phyloP scores from a whole-genome alignment of 2,888 invertebrate species.

The Rutpela maculata region DNA sequence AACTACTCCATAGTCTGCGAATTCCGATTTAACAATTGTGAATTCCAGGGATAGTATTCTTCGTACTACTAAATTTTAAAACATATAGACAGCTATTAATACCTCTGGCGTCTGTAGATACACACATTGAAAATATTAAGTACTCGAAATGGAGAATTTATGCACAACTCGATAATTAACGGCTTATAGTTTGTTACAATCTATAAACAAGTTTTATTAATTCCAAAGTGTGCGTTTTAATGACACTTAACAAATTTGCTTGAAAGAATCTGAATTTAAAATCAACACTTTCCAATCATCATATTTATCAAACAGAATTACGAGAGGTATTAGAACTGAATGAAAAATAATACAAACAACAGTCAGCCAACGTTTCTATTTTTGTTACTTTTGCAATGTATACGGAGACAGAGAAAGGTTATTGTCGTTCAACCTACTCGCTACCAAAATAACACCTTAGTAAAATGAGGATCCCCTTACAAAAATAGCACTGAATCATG shows the following conservation, averaged over 20 bases:
- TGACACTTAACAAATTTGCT: background rate
- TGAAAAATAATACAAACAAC: slow-evolving; percentile 22
- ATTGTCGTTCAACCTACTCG: slow-evolving; percentile 36
- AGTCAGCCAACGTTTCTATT: slow-evolving; percentile 18
- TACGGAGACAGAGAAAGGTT: slow-evolving; percentile 30
- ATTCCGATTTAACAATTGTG: too few relatives aligned
- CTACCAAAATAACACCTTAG: slow-evolving; percentile 39
- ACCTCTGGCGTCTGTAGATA: too few relatives aligned
- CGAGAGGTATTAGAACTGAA: slow-evolving; percentile 9
- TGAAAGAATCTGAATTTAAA: background rate
- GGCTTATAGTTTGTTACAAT: slow-evolving; percentile 15
- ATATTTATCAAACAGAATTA: background rate
- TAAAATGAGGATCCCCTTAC: slow-evolving; percentile 36
- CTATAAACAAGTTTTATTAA: slow-evolving; percentile 9
- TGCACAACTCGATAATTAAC: slow-evolving; percentile 24
- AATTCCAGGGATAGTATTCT: too few relatives aligned
- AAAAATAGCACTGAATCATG: slow-evolving; percentile 23
- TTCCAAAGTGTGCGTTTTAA: background rate
- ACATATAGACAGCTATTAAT: too few relatives aligned
- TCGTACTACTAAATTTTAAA: too few relatives aligned
- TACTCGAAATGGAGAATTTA: slow-evolving; percentile 27
- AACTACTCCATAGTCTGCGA: too few relatives aligned
- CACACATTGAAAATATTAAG: slow-evolving; percentile 16
- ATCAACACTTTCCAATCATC: background rate
- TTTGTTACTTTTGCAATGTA: slow-evolving; percentile 40